phyloP scores from a whole-genome alignment of 2,113 vertebrate species.

The Cyprinodon brontotheroides region DNA sequence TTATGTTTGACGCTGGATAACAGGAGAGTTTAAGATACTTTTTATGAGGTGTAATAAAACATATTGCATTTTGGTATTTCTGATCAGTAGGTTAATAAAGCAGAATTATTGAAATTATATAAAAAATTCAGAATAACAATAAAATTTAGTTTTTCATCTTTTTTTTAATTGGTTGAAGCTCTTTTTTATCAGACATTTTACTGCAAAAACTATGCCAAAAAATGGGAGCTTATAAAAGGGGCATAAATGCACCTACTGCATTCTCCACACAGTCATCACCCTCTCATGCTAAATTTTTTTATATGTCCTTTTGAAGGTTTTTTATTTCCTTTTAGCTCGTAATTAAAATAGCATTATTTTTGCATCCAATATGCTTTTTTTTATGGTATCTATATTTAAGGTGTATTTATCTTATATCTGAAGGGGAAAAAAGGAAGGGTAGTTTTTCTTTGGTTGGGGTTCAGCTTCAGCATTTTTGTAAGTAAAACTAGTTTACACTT shows the following conservation, averaged over 20 bases:
- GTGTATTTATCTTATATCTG: neutral
- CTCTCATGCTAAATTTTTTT: neutral
- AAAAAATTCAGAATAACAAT: too few relatives aligned
- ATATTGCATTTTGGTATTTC: neutral
- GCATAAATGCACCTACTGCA: neutral
- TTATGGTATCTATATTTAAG: neutral
- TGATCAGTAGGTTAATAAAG: neutral
- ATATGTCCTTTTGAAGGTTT: neutral
- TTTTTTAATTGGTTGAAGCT: neutral
- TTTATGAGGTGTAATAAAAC: neutral
- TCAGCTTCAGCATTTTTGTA: neutral
- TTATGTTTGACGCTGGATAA: neutral
- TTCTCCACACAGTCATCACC: neutral
- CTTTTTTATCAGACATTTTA: neutral
- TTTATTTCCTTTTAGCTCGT: neutral
- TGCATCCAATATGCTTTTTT: neutral
- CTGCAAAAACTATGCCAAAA: neutral
- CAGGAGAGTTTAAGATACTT: neutral
- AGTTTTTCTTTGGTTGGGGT: conserved; percentile 2
- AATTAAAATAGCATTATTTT: neutral
- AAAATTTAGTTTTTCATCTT: neutral
- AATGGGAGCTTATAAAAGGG: neutral
- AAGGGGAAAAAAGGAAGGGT: neutral
- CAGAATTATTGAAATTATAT: too few relatives aligned
- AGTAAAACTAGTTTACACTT: neutral